phyloP scores from a whole-genome alignment of 1,140 invertebrate species.

The Mizuhopecten yessoensis region DNA sequence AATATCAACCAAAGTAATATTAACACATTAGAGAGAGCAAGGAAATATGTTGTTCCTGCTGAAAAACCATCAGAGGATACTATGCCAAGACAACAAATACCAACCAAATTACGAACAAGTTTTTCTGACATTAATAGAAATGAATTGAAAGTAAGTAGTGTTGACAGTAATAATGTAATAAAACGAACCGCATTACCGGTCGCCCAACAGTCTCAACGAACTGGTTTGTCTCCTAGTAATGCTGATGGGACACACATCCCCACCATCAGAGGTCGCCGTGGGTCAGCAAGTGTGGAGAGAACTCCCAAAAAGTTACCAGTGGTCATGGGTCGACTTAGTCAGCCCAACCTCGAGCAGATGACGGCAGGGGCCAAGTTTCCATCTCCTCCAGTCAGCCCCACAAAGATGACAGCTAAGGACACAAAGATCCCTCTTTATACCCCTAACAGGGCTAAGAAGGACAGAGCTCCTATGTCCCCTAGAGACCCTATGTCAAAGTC shows the following conservation, averaged over 20 bases:
- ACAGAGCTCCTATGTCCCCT: constrained; percentile 50
- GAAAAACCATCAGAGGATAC: constrained; percentile 56
- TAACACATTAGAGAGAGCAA: constrained; percentile 44
- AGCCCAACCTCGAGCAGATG: constrained; percentile 57
- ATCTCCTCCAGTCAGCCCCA: constrained; percentile 57
- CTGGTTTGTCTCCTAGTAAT: constrained; percentile 3
- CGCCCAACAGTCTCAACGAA: constrained; percentile 22
- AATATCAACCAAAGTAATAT: neutral
- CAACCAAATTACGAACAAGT: constrained; percentile 11
- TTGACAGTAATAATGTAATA: neutral
- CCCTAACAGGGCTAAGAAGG: constrained; percentile 54
- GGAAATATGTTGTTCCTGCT: constrained; percentile 57
- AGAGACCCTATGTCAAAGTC: constrained; percentile 54
- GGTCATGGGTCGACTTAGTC: constrained; percentile 52
- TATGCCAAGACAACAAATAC: constrained; percentile 21
- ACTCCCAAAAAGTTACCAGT: constrained; percentile 52
- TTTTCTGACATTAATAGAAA: constrained; percentile 49
- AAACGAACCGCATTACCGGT: constrained; percentile 7
- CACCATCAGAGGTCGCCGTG: constrained; percentile 37
- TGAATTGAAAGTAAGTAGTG: constrained; percentile 44
- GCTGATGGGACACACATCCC: constrained; percentile 43
- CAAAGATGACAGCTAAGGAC: constrained; percentile 55
- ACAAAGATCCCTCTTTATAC: constrained; percentile 62
- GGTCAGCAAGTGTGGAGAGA: constrained; percentile 43
- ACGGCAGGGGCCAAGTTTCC: constrained; percentile 52